Base-by-base conservation (phyloP, 2,888 invertebrate species). In the Globia sparganii region DNA sequence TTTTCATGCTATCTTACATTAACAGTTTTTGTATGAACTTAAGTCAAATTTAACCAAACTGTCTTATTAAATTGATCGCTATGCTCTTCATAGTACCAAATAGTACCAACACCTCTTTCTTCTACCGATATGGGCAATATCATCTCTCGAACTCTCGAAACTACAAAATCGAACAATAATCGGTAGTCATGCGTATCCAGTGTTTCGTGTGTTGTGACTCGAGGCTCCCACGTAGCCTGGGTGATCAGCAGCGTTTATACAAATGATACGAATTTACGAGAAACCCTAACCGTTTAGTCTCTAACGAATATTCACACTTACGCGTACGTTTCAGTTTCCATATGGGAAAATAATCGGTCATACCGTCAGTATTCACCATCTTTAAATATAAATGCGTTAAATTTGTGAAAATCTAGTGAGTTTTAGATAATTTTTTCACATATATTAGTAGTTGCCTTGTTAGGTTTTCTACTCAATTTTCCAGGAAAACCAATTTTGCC, bases 241-340 rank as follows among this genome's bases (percentile, higher is more conserved):
- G 72, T 67, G 81, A 84, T 78, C 76, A 70, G 86, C 83, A 80
- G 83, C 91, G 89, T 91, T 92, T 92, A 93, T 81, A 87, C 89
- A 91, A 93, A 93, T 93, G 92, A 93, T 93, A 93, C 91, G 81
- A 91, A 90, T 92, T 92, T 88, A 90, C 87, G 64, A 79, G 84
- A 84, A 88, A 88, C 90, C 78, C 72, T 81, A 88, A 90, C 88
- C 86, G 84, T 89, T 90, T 85, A 90, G 90, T 91, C 90, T 81
- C 85, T 89, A 85, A 72, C 75, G 75, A 81, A 76, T 78, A 87
- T 89, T 88, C 84, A 84, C 83, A 86, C 78, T 87, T 87, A 89
- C 87, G 85, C 80, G 84, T 61, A 70, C 75, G 83, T 90, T 90
- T 86, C 46, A 77, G 89, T 90, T 90, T 70, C 40, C 53, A 67